phyloP scores from a whole-genome alignment of 1,140 invertebrate species.

The Hydropsyche tenuis region DNA sequence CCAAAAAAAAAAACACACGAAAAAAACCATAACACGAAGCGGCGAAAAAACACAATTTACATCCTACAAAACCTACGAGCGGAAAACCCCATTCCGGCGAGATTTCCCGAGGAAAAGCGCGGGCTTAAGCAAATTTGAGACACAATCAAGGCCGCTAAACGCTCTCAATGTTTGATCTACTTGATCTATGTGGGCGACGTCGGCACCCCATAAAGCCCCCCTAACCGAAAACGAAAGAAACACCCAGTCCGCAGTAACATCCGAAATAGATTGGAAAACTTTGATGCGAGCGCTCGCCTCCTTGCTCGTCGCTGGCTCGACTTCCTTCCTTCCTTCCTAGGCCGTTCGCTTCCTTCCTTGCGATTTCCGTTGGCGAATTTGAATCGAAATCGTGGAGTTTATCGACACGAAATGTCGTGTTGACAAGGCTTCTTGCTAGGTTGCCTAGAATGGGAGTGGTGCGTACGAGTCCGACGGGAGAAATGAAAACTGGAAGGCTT shows the following conservation, averaged over 20 bases:
- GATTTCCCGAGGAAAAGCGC: slow-evolving; percentile 8
- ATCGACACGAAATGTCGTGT: slow-evolving; percentile 5
- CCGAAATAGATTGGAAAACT: slow-evolving; percentile 26
- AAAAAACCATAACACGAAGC: no score
- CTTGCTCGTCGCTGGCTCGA: no score
- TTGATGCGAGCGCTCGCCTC: neutral
- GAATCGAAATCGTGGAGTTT: slow-evolving; percentile 8
- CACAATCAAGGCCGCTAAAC: slow-evolving; percentile 22
- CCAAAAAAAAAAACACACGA: no score
- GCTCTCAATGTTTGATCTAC: slow-evolving; percentile 18
- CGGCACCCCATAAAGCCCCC: neutral
- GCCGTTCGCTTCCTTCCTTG: no score
- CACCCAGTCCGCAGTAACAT: slow-evolving; percentile 10
- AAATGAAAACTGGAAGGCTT: slow-evolving; percentile 8
- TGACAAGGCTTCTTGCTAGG: slow-evolving; percentile 1
- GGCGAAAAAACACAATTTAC: no score
- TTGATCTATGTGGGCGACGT: neutral
- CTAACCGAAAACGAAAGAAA: slow-evolving; percentile 15
- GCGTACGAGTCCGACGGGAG: slow-evolving; percentile 1
- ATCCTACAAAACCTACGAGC: no score
- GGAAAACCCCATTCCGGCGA: neutral
- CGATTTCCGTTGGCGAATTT: neutral
- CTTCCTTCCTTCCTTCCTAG: no score
- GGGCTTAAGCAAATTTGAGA: slow-evolving; percentile 24
- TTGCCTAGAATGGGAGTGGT: neutral